phyloP scores from a whole-genome alignment of 2,113 vertebrate genomes.

The Bolborhynchus lineola region DNA sequence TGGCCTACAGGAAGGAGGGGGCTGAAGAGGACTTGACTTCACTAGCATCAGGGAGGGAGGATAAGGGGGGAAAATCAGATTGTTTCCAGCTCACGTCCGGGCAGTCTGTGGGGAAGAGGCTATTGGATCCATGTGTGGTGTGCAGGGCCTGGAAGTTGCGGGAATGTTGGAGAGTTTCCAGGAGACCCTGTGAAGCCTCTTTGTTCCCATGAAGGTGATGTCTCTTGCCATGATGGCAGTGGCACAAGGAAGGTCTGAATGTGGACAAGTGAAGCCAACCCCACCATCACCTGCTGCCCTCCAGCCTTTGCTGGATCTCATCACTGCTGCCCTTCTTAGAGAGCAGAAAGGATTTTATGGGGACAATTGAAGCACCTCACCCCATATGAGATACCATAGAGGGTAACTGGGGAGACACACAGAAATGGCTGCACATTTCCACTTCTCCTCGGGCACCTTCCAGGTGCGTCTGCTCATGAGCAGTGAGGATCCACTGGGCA shows the following conservation, averaged over 20 bases:
- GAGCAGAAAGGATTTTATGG: background rate
- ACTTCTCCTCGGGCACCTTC: background rate
- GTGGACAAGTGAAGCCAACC: background rate
- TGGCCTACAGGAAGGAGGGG: slow-evolving; percentile 51
- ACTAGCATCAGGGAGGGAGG: background rate
- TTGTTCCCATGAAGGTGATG: background rate
- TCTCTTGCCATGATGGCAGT: background rate
- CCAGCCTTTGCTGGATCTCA: background rate
- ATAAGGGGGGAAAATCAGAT: slow-evolving; percentile 41
- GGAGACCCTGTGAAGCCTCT: background rate
- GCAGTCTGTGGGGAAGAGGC: background rate
- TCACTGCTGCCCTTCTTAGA: background rate
- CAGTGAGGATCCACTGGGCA: background rate
- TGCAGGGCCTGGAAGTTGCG: background rate
- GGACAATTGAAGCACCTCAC: background rate
- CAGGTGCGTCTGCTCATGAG: background rate
- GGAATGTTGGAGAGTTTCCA: background rate
- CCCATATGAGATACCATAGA: accelerated
- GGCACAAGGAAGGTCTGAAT: background rate
- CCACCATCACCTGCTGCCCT: background rate
- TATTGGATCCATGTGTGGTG: background rate
- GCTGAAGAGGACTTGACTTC: slow-evolving; percentile 34
- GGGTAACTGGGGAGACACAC: background rate
- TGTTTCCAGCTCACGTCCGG: background rate
- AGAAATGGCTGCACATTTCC: accelerated